Base-by-base conservation (phyloP, 2,113 vertebrate genomes). In the Eulemur rufifrons region DNA sequence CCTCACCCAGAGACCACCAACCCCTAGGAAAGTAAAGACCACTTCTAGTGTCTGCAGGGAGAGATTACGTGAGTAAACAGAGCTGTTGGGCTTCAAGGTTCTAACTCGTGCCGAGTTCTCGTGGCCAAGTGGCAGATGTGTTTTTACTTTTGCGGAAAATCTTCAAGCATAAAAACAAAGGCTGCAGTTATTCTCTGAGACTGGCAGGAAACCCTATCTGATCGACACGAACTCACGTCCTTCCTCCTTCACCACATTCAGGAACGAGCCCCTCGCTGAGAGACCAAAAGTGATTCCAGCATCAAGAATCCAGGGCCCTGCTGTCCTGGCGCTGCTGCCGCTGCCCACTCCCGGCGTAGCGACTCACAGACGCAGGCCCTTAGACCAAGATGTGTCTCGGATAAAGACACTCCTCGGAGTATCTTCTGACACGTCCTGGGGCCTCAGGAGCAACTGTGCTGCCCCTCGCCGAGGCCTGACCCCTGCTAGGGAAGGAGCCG, bases 121-220 rank as follows among this genome's bases (percentile, higher is more conserved):
- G 32, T 0, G 11, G 32, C 34, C 42, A 89, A 86, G 27, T 39
- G 56, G 69, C 69, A 84, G 84, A 45, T 50, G 20, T 50, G 94
- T 66, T 93, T 92, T 78, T 2, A 64, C 52, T n/a, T 87, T 25
- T 66, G 50, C 3, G 0, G 50, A 74, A 89, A 39, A 78, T 71
- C 76, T 74, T 63, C n/a, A 27, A 78, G 47, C 78, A 80, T 17
- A 83, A 50, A 91, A 94, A 93, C 77, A 84, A 94, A 95, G 91
- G 64, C 64, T 87, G 86, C 95, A 92, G 84, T 78, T 68, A 42
- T 5, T 97, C 18, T 73, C 85, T 81, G 2, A 14, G 14, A 52
- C 82, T 64, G 18, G 86, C 96, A 98, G 98, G 98, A 98, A 98
- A 81, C 77, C 90, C 87, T 95, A 90, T 97, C 97, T 97, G 98